phyloP scores from a whole-genome alignment of 1,140 invertebrate species.

The Heliconius hermathena region DNA sequence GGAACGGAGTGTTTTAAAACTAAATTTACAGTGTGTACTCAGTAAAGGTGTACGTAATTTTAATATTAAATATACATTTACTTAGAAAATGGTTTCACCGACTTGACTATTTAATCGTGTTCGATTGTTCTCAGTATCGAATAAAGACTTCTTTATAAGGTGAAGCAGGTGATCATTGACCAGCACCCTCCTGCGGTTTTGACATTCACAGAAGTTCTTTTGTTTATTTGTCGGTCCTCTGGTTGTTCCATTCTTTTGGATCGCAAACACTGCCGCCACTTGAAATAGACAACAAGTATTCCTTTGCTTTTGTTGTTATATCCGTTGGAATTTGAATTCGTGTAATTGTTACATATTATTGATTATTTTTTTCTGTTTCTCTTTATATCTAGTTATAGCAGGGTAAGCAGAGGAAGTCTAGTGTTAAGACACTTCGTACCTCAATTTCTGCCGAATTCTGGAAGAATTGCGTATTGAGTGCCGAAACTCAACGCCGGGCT shows the following conservation, averaged over 20 bases:
- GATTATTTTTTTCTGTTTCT: too few relatives aligned
- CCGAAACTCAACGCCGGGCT: too few relatives aligned
- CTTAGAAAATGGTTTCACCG: slow-evolving; percentile 12
- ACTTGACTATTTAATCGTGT: slow-evolving; percentile 29
- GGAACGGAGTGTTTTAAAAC: too few relatives aligned
- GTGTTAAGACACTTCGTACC: too few relatives aligned
- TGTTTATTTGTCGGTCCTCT: slow-evolving; percentile 38
- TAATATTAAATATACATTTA: background rate
- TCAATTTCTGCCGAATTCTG: too few relatives aligned
- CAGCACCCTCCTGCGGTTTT: slow-evolving; percentile 46
- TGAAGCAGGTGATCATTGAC: slow-evolving; percentile 43
- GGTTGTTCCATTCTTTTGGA: slow-evolving; percentile 24
- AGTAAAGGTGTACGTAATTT: background rate
- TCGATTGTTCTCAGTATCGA: slow-evolving; percentile 24
- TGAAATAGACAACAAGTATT: slow-evolving; percentile 26
- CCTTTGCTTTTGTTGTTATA: slow-evolving; percentile 30
- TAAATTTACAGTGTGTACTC: background rate
- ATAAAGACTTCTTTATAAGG: slow-evolving; percentile 33
- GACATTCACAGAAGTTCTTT: slow-evolving; percentile 41
- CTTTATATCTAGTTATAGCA: too few relatives aligned
- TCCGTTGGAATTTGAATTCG: slow-evolving; percentile 14
- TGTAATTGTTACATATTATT: background rate
- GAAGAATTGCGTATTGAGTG: too few relatives aligned
- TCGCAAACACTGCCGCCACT: slow-evolving; percentile 30
- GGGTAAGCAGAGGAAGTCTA: too few relatives aligned